phyloP scores from a whole-genome alignment of 2,113 vertebrate species.

The Embiotoca jacksoni region DNA sequence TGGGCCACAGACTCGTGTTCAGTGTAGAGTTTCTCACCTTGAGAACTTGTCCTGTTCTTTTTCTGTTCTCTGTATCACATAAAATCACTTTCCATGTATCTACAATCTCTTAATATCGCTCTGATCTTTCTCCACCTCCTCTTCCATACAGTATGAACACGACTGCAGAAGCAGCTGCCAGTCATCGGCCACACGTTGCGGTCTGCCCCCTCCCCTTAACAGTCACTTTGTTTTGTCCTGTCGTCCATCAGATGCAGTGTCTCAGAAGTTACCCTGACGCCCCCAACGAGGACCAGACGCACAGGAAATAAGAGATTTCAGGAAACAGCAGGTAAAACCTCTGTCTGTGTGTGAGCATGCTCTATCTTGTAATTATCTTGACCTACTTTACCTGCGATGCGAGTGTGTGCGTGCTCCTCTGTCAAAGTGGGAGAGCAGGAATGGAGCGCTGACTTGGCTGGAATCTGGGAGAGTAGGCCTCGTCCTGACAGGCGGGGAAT shows the following conservation, averaged over 20 bases:
- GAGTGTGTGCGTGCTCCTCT: slow-evolving; percentile 1
- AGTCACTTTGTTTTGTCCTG: slow-evolving; percentile 8
- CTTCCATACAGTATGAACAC: neutral
- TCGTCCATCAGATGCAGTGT: slow-evolving; percentile 74
- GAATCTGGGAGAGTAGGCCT: slow-evolving; percentile 55
- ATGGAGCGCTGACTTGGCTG: slow-evolving; percentile 32
- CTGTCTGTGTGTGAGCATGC: slow-evolving; percentile 3
- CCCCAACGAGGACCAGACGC: slow-evolving; percentile 54
- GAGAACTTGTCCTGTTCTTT: neutral
- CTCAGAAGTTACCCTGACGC: slow-evolving; percentile 45
- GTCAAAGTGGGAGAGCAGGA: slow-evolving; percentile 22
- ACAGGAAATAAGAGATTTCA: slow-evolving; percentile 71
- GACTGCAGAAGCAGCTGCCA: neutral
- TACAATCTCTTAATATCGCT: neutral
- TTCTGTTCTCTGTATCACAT: neutral
- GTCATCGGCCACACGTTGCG: no score
- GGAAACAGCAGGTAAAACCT: slow-evolving; percentile 74
- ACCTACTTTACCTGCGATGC: slow-evolving; percentile 44
- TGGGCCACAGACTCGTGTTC: neutral
- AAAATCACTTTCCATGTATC: neutral
- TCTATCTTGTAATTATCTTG: slow-evolving; percentile 38
- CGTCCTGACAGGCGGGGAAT: slow-evolving; percentile 59
- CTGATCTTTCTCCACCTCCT: neutral
- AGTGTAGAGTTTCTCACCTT: slow-evolving; percentile 3
- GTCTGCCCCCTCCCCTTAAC: neutral